phyloP scores from a whole-genome alignment of 2,113 vertebrate species.

The Orthochromis malagaraziensis region DNA sequence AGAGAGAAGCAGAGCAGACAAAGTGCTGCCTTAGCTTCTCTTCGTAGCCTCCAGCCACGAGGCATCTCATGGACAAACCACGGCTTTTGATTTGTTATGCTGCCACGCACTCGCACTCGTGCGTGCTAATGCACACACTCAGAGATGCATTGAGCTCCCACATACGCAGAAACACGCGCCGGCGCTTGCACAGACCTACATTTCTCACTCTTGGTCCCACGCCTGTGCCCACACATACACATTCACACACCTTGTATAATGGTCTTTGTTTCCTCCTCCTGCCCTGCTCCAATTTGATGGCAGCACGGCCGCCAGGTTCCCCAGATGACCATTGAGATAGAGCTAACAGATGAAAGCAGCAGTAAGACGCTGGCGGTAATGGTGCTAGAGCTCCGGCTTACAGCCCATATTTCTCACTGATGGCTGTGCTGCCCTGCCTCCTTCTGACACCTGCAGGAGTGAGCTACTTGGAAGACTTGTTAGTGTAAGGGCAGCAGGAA shows the following conservation, averaged over 20 bases:
- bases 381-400: conserved; percentile 56
- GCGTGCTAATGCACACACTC: neutral
- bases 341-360: conserved; percentile 66
- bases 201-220: conserved; percentile 6
- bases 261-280: conserved; percentile 45
- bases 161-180: neutral
- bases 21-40: conserved; percentile 7
- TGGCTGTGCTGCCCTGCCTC: conserved; percentile 31
- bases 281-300: conserved; percentile 49
- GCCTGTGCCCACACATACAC: neutral
- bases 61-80: conserved; percentile 15
- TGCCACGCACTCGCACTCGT: neutral
- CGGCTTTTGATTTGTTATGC: conserved; percentile 25
- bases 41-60: conserved; percentile 17
- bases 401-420: conserved; percentile 63
- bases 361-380: conserved; percentile 60
- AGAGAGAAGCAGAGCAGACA: neutral
- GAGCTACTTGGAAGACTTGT: conserved; percentile 35
- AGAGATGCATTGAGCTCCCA: neutral
- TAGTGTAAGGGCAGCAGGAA: neutral
- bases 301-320: conserved; percentile 48
- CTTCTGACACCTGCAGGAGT: conserved; percentile 58
- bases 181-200: neutral
- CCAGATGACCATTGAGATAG: conserved; percentile 65
- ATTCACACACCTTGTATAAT: conserved; percentile 28